Conservation (phyloP, 2,797 vertebrate species). For the Myripristis murdjan region DNA sequence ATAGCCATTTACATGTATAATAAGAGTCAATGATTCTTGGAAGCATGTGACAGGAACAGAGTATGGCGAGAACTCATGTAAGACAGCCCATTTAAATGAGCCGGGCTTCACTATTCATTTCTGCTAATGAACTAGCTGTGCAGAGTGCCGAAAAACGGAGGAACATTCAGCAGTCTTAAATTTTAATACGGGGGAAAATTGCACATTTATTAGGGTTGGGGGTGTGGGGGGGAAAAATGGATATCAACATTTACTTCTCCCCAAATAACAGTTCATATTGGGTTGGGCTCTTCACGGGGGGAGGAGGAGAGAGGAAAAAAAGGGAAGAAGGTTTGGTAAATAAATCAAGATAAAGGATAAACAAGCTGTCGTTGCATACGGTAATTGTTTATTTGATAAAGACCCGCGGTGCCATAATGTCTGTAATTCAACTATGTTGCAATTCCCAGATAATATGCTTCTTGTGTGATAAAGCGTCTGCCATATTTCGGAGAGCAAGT, state of each 20-base stretch:
- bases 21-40: slow-evolving; percentile 99
- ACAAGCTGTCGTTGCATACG: slow-evolving; percentile 83
- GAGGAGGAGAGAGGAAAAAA: too few species aligned
- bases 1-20: slow-evolving; percentile 99
- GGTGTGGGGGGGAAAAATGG: slow-evolving; percentile 46
- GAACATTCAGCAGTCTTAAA: slow-evolving; percentile 94
- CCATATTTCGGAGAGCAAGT: slow-evolving; percentile 89
- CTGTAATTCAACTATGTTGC: slow-evolving; percentile 88
- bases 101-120: slow-evolving; percentile 97
- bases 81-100: slow-evolving; percentile 99
- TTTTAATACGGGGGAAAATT: slow-evolving; percentile 92
- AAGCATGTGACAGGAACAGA: slow-evolving; percentile 99
- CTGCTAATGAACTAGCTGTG: slow-evolving; percentile 99
- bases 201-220: slow-evolving; percentile 77
- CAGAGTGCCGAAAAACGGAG: slow-evolving; percentile 79
- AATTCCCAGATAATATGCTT: slow-evolving; percentile 92
- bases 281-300: slow-evolving; percentile 54
- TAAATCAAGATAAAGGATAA: slow-evolving; percentile 87
- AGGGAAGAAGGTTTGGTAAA: slow-evolving; percentile 70
- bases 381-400: slow-evolving; percentile 89
- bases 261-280: slow-evolving; percentile 65
- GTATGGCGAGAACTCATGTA: slow-evolving; percentile 98
- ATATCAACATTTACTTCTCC: slow-evolving; percentile 71
- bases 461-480: slow-evolving; percentile 95
- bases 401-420: slow-evolving; percentile 96